phyloP scores from a whole-genome alignment of 2,113 vertebrate species.

The Pycnonotus jocosus region DNA sequence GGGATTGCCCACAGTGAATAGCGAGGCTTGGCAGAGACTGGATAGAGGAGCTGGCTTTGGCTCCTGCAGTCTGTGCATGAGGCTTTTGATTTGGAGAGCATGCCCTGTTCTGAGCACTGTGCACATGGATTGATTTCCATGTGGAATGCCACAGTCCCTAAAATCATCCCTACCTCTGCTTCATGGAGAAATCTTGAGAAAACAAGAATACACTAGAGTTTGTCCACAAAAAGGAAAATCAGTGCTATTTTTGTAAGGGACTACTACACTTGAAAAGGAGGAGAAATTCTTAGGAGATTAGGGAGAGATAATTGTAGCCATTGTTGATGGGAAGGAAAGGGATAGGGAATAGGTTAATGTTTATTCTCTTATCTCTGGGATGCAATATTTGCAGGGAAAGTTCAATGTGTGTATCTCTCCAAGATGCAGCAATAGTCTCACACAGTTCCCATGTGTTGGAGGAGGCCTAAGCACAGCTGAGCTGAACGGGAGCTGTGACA shows the following conservation, averaged over 20 bases:
- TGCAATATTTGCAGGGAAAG: neutral
- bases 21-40: neutral
- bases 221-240: neutral
- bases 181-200: neutral
- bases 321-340: neutral
- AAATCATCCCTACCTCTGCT: neutral
- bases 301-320: neutral
- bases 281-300: neutral
- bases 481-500: neutral
- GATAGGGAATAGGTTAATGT: neutral
- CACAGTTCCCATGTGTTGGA: neutral
- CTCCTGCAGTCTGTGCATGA: neutral
- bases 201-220: neutral
- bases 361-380: neutral
- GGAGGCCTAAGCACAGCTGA: neutral
- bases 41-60: neutral
- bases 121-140: neutral
- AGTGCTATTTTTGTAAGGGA: neutral
- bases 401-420: neutral
- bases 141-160: neutral
- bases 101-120: neutral
- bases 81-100: neutral
- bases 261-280: neutral
- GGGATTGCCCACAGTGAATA: neutral
- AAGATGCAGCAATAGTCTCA: neutral